Base-by-base conservation (phyloP, 2,888 invertebrate species). In the Apomyelois bistriatella region DNA sequence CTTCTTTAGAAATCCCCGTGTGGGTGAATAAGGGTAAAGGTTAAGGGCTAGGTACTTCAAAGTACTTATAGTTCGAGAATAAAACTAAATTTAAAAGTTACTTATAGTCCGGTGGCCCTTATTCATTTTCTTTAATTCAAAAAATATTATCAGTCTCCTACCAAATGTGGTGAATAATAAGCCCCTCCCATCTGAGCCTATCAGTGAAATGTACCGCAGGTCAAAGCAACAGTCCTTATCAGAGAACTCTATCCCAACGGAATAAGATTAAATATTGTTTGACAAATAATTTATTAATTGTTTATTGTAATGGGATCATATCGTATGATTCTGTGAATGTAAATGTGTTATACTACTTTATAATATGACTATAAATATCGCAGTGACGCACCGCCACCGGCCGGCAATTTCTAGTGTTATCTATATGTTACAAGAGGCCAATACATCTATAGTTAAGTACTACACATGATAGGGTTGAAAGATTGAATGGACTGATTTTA, bases 131-230 rank as follows among this genome's bases (percentile, higher is more conserved):
- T 16, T 16, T 10, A 32, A 46, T 35, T 46, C 32, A 46, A 16
- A 16, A 40, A 32, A 9, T 30, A 32, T 46, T 35, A 46, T 46
- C 32, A 30, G 6, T 12, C 28, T 30, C 28, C 43, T 30, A 12
- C 28, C 42, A 13, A 13, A 10, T 15, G n/a, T 32, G 9, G 32
- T 13, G 13, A 35, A 32, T 2, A 10, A 30, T 13, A 43, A 15
- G 10, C 46, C 10, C 46, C 46, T 32, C 46, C 46, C 46, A 46
- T 12, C 12, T 13, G 43, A 22, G 15, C 46, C 16, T 46, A 46
- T 46, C 46, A 16, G 43, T 32, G 32, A 46, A 46, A 32, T 15
- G 32, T 5, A 22, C 22, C 32, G 46, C 32, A 13, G 46, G 46
- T 35, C 32, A 35, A 3, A 43, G 28, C 13, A 13, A 12, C 28